A percentile compares a stretch with the other conserved stretches of the same genome.
phyloP scores from a whole-genome alignment of 2,888 invertebrate species.

The Ormyrus labotus region DNA sequence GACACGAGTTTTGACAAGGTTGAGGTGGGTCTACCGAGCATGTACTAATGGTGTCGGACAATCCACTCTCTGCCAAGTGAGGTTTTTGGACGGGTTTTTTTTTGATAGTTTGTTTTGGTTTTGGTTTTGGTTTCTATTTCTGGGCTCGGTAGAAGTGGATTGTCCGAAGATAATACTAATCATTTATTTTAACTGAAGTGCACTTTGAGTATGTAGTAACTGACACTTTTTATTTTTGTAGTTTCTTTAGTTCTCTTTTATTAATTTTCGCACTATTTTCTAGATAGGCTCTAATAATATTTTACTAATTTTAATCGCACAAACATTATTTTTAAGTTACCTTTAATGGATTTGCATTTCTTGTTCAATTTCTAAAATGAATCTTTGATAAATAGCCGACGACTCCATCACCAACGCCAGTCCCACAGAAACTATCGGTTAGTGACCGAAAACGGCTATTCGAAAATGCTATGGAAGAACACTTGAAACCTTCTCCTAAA shows the following conservation, averaged over 20 bases:
- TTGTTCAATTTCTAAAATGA: background rate
- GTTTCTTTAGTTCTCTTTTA: conserved; percentile 30
- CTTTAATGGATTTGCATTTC: background rate
- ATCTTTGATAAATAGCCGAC: conserved; percentile 66
- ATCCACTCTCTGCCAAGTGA: conserved; percentile 19
- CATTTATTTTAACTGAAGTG: conserved; percentile 34
- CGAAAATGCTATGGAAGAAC: conserved; percentile 96
- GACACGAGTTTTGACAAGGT: conserved; percentile 60
- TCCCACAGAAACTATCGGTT: conserved; percentile 89
- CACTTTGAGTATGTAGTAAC: conserved; percentile 35
- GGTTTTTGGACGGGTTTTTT: background rate
- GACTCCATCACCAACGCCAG: conserved; percentile 84
- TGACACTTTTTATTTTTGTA: conserved; percentile 37
- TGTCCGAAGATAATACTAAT: conserved; percentile 13
- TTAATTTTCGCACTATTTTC: conserved; percentile 42
- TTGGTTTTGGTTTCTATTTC: background rate
- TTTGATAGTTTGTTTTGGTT: background rate
- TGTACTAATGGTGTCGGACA: background rate
- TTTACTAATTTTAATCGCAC: conserved; percentile 21
- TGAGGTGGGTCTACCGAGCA: conserved; percentile 70
- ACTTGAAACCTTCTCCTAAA: conserved; percentile 89
- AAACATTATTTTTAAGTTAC: background rate
- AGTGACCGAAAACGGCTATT: conserved; percentile 96
- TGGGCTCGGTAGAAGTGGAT: background rate
- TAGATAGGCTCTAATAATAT: background rate